Percentiles rank a stretch among this genome's conserved stretches.
Evolutionary conservation across 37 sponge, comb jelly and placozoan species (phyloP).

Genomic region (Halichondria panicea): DNA sequence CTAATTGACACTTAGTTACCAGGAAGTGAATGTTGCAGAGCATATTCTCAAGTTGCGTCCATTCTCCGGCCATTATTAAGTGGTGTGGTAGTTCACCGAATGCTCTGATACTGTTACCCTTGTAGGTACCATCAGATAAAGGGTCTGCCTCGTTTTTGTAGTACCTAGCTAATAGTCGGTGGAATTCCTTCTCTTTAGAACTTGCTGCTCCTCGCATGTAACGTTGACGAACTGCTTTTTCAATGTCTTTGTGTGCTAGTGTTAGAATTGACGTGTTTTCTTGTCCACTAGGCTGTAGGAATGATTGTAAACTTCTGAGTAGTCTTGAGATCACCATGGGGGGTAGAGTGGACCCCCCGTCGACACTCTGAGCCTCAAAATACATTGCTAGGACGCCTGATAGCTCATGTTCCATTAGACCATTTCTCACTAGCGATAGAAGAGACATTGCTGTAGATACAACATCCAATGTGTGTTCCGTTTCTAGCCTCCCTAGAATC

Average conservation of each 20-base stretch:
- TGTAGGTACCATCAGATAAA: conserved; percentile 54
- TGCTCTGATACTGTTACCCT: conserved; percentile 73
- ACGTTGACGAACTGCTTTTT: conserved; percentile 64
- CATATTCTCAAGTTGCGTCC: conserved; percentile 65
- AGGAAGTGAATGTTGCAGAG: conserved; percentile 78
- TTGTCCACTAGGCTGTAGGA: conserved; percentile 73
- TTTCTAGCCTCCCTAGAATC: conserved; percentile 75
- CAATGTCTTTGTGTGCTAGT: conserved; percentile 73
- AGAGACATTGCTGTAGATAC: conserved; percentile 56
- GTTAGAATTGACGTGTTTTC: conserved; percentile 49
- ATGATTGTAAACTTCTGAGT: conserved; percentile 65
- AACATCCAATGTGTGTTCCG: conserved; percentile 72
- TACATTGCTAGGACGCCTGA: conserved; percentile 41
- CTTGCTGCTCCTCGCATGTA: conserved; percentile 76
- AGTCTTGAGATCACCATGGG: conserved; percentile 61
- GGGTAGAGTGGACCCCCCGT: conserved; percentile 31
- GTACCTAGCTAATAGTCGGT: conserved; percentile 61
- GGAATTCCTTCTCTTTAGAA: conserved; percentile 54
- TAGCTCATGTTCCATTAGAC: conserved; percentile 78
- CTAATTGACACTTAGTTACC: conserved; percentile 74
- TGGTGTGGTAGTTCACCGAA: conserved; percentile 88
- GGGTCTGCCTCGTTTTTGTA: conserved; percentile 79
- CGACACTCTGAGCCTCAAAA: background rate
- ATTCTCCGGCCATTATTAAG: conserved; percentile 59
- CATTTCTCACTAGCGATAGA: conserved; percentile 70